phyloP scores from a whole-genome alignment of 1,140 invertebrate genomes.

The Drepana arcuata region DNA sequence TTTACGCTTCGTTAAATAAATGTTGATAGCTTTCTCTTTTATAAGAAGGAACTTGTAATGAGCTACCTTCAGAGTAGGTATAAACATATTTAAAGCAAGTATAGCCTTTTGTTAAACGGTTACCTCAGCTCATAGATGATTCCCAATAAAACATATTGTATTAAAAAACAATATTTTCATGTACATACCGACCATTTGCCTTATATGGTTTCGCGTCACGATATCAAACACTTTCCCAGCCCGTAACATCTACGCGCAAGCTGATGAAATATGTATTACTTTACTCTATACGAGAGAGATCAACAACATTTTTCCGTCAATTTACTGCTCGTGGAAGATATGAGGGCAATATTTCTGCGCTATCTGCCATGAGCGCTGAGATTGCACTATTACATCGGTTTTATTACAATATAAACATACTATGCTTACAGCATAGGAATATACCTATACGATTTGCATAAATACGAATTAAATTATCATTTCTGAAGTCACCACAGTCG shows the following conservation, averaged over 20 bases:
- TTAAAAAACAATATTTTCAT: too few species aligned
- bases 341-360: constrained; percentile 36
- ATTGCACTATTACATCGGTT: constrained; percentile 30
- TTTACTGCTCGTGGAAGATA: constrained; percentile 32
- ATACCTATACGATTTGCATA: constrained; percentile 14
- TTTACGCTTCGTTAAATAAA: too few species aligned
- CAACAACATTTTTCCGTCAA: constrained; percentile 37
- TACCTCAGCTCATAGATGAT: too few species aligned
- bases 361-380: constrained; percentile 34
- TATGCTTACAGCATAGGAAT: constrained; percentile 4
- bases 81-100: too few species aligned
- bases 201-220: too few species aligned
- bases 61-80: too few species aligned
- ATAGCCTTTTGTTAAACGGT: too few species aligned
- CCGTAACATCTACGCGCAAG: constrained; percentile 14
- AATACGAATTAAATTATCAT: constrained; percentile 5
- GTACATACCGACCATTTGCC: too few species aligned
- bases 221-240: too few species aligned
- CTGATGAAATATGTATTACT: constrained; percentile 38
- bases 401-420: constrained; percentile 12
- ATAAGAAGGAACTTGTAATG: too few species aligned
- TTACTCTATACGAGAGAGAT: constrained; percentile 32
- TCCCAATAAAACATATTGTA: too few species aligned
- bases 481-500: constrained; percentile 1
- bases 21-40: too few species aligned